phyloP scores from a whole-genome alignment of 2,797 vertebrate genomes.

The Syngnathus acus region DNA sequence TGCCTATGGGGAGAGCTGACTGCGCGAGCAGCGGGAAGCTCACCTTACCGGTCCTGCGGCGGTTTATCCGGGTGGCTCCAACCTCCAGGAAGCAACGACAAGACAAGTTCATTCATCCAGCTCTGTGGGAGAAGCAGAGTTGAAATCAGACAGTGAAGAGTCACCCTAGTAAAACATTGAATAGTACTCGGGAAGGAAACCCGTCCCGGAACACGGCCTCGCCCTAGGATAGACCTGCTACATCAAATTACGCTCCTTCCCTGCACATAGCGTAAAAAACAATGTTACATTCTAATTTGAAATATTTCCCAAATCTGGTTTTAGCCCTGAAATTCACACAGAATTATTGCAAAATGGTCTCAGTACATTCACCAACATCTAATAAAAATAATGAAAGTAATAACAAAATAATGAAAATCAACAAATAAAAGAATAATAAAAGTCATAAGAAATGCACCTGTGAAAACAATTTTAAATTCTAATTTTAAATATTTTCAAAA shows the following conservation, averaged over 20 bases:
- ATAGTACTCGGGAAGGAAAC: slow-evolving; percentile 37
- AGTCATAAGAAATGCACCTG: too few species aligned
- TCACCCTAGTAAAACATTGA: slow-evolving; percentile 41
- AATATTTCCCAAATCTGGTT: neutral
- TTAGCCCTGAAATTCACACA: neutral
- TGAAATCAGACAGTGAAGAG: slow-evolving; percentile 25
- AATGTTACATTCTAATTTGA: slow-evolving; percentile 9
- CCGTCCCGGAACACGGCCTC: slow-evolving; percentile 30
- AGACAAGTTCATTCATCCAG: slow-evolving; percentile 9
- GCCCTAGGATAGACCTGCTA: slow-evolving; percentile 33
- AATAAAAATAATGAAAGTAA: too few species aligned
- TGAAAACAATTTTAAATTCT: too few species aligned
- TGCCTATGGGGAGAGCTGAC: neutral
- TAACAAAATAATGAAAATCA: too few species aligned
- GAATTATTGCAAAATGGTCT: too few species aligned
- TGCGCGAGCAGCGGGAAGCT: neutral
- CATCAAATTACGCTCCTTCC: slow-evolving; percentile 39
- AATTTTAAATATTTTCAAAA: too few species aligned
- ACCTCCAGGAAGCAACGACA: neutral
- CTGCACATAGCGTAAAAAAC: slow-evolving; percentile 31
- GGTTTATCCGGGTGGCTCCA: neutral
- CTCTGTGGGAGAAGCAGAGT: slow-evolving; percentile 17
- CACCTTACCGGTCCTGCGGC: neutral
- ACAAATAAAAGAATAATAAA: too few species aligned
- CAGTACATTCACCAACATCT: too few species aligned